Evolutionary conservation across 30 jellyfish, hydroid and myxozoan species (phyloP).

Genomic region (Turritopsis rubra): DNA sequence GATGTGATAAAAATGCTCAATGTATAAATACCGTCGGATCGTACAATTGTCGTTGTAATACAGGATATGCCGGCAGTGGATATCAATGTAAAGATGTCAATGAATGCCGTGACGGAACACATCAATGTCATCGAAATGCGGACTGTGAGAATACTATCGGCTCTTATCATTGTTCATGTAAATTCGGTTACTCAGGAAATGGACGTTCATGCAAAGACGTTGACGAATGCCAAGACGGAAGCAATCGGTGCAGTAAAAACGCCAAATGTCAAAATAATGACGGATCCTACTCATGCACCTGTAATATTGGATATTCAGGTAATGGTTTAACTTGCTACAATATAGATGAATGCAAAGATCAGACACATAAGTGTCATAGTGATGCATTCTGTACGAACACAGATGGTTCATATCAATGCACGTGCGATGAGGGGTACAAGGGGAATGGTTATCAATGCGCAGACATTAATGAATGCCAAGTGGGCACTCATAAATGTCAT

Average conservation of each 20-base stretch:
- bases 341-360: constrained; percentile 40
- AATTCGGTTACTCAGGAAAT: constrained; percentile 21
- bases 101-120: constrained; percentile 19
- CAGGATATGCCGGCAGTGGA: constrained; percentile 34
- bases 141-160: constrained; percentile 28
- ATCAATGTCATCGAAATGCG: constrained; percentile 23
- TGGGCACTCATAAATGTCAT: constrained; percentile 18
- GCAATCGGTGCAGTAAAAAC: constrained; percentile 30
- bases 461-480: constrained; percentile 22
- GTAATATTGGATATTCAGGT: constrained; percentile 48
- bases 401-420: constrained; percentile 6
- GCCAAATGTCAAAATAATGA: constrained; percentile 39
- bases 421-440: constrained; percentile 6
- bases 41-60: constrained; percentile 34
- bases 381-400: constrained; percentile 10
- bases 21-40: constrained; percentile 47
- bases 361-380: neutral
- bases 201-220: constrained; percentile 10
- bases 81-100: constrained; percentile 9
- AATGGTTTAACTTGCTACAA: constrained; percentile 41
- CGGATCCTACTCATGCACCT: constrained; percentile 37
- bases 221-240: constrained; percentile 31
- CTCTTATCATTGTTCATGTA: constrained; percentile 13
- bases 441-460: constrained; percentile 31
- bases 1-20: constrained; percentile 26